phyloP scores from a whole-genome alignment of 2,888 invertebrate species.

The Cyaniris semiargus region DNA sequence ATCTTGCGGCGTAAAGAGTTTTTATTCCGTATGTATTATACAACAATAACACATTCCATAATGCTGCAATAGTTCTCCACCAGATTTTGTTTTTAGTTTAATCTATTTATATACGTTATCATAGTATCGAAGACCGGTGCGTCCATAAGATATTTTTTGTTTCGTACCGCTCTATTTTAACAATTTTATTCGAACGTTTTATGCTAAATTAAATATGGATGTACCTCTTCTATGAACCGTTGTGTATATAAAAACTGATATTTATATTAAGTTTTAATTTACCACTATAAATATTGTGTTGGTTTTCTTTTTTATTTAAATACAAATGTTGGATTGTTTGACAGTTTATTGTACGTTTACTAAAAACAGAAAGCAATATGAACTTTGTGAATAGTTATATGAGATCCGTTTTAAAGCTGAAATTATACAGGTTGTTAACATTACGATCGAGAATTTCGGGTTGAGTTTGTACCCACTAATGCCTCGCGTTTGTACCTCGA shows the following conservation, averaged over 20 bases:
- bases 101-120: slow-evolving; percentile 30
- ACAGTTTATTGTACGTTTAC: slow-evolving; percentile 34
- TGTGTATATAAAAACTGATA: slow-evolving; percentile 32
- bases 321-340: slow-evolving; percentile 32
- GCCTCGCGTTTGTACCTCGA: slow-evolving; percentile 4
- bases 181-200: not conserved
- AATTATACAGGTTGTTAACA: slow-evolving; percentile 23
- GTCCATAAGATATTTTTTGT: slow-evolving; percentile 19
- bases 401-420: slow-evolving; percentile 27
- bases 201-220: slow-evolving; percentile 14
- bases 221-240: slow-evolving; percentile 28
- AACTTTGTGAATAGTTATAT: slow-evolving; percentile 29
- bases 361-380: slow-evolving; percentile 30
- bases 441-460: slow-evolving; percentile 4
- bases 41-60: slow-evolving; percentile 62
- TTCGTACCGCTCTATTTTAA: slow-evolving; percentile 2
- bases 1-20: slow-evolving; percentile 49
- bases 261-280: slow-evolving; percentile 34
- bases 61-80: slow-evolving; percentile 66
- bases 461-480: slow-evolving; percentile 14
- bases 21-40: slow-evolving; percentile 55
- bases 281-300: slow-evolving; percentile 29
- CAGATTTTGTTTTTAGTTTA: slow-evolving; percentile 48
- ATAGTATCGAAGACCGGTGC: not conserved
- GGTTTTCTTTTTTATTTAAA: slow-evolving; percentile 30